A percentile compares a stretch with the other conserved stretches of the same genome.
Conservation (phyloP, 1,140 invertebrate genomes). For the Paralvinella palmiformis region DNA sequence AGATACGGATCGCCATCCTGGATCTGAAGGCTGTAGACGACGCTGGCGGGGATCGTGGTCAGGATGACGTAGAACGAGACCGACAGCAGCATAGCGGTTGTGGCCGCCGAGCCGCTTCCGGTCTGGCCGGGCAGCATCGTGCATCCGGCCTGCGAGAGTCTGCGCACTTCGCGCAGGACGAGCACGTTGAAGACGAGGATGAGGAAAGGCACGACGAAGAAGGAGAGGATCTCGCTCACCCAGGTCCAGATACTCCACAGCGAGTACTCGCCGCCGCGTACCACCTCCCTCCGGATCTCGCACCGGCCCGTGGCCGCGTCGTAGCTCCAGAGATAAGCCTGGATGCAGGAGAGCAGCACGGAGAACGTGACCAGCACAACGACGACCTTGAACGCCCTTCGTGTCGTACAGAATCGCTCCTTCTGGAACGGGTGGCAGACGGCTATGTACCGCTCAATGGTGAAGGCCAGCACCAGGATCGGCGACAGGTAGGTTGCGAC, state of each 20-base stretch:
- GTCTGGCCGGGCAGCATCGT: constrained; percentile 24
- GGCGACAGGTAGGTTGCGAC: constrained; percentile 44
- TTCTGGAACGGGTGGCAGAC: constrained; percentile 69
- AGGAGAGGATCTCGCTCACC: constrained; percentile 39
- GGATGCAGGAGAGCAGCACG: constrained; percentile 29
- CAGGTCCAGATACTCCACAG: constrained; percentile 39
- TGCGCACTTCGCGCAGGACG: constrained; percentile 41
- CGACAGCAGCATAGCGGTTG: constrained; percentile 40
- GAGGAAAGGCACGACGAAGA: constrained; percentile 36
- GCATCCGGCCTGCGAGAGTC: background rate
- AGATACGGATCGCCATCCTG: constrained; percentile 11
- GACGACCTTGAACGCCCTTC: constrained; percentile 64
- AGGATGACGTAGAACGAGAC: constrained; percentile 48
- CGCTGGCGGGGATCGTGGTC: constrained; percentile 41
- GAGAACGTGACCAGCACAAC: constrained; percentile 18
- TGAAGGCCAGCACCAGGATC: constrained; percentile 64
- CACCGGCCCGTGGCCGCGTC: constrained; percentile 19
- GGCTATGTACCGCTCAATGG: constrained; percentile 83
- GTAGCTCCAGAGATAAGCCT: constrained; percentile 46
- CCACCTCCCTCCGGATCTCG: constrained; percentile 5
- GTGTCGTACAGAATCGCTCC: constrained; percentile 71
- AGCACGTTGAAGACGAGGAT: constrained; percentile 44
- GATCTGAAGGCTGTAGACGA: constrained; percentile 36
- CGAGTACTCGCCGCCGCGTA: constrained; percentile 7
- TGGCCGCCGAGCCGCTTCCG: constrained; percentile 30